Percentiles rank a stretch among this genome's conserved stretches.
phyloP scores from a whole-genome alignment of 1,140 invertebrate species.

The Homalodisca vitripennis region DNA sequence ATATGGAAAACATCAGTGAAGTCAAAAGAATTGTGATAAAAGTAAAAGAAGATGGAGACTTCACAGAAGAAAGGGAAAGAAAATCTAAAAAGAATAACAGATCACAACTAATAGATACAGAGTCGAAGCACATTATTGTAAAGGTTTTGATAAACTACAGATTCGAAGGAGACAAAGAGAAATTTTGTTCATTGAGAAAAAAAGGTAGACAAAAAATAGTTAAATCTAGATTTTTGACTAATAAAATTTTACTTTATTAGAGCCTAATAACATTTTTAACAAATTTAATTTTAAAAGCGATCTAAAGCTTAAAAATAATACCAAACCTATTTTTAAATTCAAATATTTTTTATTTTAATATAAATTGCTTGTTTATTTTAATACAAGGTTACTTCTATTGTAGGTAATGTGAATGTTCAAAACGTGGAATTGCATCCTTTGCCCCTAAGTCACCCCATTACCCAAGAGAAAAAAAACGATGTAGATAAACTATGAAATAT shows the following conservation, averaged over 20 bases:
- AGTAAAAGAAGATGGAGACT: too few species aligned
- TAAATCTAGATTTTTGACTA: not conserved
- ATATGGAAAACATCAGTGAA: too few species aligned
- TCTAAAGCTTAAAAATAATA: not conserved
- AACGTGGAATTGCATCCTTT: not conserved
- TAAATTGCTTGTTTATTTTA: not conserved
- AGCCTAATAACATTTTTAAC: not conserved
- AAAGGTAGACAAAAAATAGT: not conserved
- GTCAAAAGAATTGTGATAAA: too few species aligned
- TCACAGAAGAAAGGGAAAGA: constrained; percentile 2
- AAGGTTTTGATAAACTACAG: not conserved
- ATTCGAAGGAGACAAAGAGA: constrained; percentile 3
- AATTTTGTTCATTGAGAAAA: constrained; percentile 1
- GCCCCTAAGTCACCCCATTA: constrained; percentile 1
- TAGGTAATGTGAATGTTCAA: not conserved
- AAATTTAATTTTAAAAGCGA: not conserved
- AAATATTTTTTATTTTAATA: not conserved
- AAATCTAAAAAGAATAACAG: not conserved
- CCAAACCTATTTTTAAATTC: not conserved
- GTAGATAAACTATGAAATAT: constrained; percentile 28
- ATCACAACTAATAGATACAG: too few species aligned
- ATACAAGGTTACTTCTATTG: not conserved
- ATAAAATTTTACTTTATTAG: not conserved
- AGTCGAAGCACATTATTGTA: not conserved
- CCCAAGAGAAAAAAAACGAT: constrained; percentile 27